Conservation (phyloP, 1,140 invertebrate species). For the Trypoxylus dichotomus region DNA sequence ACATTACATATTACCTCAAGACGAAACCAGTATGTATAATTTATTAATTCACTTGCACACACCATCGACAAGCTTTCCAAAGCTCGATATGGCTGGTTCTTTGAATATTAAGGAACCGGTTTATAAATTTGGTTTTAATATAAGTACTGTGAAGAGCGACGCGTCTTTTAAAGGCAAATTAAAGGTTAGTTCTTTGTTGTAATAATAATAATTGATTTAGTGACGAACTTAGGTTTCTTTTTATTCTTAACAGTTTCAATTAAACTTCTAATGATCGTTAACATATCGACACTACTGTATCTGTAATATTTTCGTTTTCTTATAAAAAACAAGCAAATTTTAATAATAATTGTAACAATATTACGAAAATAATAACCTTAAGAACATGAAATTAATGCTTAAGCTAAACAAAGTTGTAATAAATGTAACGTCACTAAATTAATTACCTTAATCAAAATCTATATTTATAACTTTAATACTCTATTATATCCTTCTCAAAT, state of each 20-base stretch:
- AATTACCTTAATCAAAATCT: no score
- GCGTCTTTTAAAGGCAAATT: constrained; percentile 55
- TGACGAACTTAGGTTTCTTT: no score
- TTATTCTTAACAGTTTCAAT: no score
- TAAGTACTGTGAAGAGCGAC: constrained; percentile 54
- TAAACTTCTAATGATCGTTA: no score
- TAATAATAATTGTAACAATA: no score
- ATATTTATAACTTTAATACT: not conserved
- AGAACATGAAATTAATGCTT: no score
- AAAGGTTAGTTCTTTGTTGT: constrained; percentile 51
- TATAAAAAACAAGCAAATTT: no score
- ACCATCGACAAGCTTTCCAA: constrained; percentile 57
- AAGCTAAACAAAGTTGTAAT: no score
- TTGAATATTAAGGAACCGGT: constrained; percentile 59
- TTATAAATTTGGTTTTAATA: constrained; percentile 56
- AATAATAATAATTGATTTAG: constrained; percentile 1
- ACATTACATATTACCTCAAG: constrained; percentile 58
- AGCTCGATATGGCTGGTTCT: constrained; percentile 54
- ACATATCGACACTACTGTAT: no score
- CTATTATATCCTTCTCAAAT: not conserved
- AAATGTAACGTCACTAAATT: no score
- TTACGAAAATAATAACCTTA: no score
- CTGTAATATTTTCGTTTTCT: no score
- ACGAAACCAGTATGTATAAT: constrained; percentile 55
- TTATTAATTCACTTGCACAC: constrained; percentile 58